These are phyloP conservation scores for Nothoprocta perdicaria DNA, from an alignment of 2,113 vertebrate genomes.

Conservation along the genomic window DNA sequence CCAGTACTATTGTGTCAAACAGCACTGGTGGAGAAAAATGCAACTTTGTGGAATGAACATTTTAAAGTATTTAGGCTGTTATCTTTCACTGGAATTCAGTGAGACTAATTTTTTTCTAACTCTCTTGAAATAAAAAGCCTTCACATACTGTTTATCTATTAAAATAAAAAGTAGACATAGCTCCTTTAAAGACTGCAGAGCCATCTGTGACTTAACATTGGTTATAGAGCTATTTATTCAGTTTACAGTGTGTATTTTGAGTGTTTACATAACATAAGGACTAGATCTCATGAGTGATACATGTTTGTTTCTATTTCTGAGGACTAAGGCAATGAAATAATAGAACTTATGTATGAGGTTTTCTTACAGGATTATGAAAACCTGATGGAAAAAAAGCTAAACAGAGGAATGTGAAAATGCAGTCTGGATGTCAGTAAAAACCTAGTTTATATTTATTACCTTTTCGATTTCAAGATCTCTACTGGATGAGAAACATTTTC, in stretches of 20 bases:
- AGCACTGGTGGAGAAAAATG: background rate
- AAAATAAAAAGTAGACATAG: background rate
- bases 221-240: slow-evolving; percentile 21
- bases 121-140: background rate
- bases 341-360: background rate
- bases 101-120: background rate
- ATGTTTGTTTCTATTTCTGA: slow-evolving; percentile 11
- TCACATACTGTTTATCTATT: background rate
- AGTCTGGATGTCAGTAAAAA: slow-evolving; percentile 20
- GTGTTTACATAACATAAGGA: slow-evolving; percentile 40
- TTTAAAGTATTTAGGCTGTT: background rate
- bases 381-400: background rate
- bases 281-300: slow-evolving; percentile 27
- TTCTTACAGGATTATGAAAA: background rate
- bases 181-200: slow-evolving; percentile 13
- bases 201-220: slow-evolving; percentile 24
- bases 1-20: background rate
- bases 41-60: background rate
- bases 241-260: slow-evolving; percentile 53
- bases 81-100: background rate
- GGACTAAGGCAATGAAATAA: background rate
- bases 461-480: slow-evolving; percentile 60
- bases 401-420: slow-evolving; percentile 15
- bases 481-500: slow-evolving; percentile 72
- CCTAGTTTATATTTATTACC: background rate